These are phyloP conservation scores for Perithous albicinctus DNA, from an alignment of 2,888 invertebrate genomes.

Conservation along the genomic window DNA sequence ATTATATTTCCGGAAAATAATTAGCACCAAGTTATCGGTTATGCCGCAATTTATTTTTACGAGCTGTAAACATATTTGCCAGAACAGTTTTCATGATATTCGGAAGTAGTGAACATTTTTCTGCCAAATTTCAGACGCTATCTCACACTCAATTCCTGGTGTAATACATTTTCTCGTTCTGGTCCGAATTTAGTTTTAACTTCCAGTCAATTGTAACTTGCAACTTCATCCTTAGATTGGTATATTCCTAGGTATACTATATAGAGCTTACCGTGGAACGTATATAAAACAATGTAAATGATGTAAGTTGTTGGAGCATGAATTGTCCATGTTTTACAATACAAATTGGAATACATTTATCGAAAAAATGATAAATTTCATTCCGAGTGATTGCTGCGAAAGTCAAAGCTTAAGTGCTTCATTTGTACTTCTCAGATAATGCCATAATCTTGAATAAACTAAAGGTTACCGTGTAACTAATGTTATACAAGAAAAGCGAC, in stretches of 20 bases:
- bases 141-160: not conserved
- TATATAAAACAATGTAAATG: constrained; percentile 74
- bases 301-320: constrained; percentile 43
- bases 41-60: constrained; percentile 24
- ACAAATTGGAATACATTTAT: no score
- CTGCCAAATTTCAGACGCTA: constrained; percentile 1
- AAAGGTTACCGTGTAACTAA: not conserved
- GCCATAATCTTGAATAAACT: not conserved
- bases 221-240: not conserved
- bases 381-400: not conserved
- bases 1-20: constrained; percentile 31
- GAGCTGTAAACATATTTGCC: constrained; percentile 46
- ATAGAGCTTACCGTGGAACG: not conserved
- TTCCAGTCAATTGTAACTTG: not conserved
- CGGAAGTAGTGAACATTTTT: constrained; percentile 31
- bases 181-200: not conserved
- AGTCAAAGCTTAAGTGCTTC: not conserved
- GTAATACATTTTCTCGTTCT: not conserved
- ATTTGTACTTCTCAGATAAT: not conserved
- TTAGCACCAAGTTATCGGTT: constrained; percentile 15
- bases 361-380: not conserved
- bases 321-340: no score
- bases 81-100: constrained; percentile 32
- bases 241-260: not conserved
- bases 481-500: constrained; percentile 35